phyloP scores from a whole-genome alignment of 2,113 vertebrate genomes.

The Heloderma charlesbogerti region DNA sequence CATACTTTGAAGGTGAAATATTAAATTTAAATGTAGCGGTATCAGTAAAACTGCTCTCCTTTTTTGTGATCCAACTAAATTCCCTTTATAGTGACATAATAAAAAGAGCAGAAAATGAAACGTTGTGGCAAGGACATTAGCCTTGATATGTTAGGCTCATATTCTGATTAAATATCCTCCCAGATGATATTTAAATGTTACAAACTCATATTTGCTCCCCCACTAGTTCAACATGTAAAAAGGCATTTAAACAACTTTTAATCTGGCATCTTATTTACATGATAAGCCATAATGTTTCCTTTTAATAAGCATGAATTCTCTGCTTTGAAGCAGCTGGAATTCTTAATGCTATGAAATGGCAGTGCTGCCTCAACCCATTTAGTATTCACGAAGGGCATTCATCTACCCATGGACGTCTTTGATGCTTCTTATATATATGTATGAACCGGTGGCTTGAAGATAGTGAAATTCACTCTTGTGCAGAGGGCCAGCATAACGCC shows the following conservation, averaged over 20 bases:
- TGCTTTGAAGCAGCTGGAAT: constrained; percentile 1
- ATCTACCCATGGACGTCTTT: constrained; percentile 23
- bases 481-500: background rate
- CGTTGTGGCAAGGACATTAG: background rate
- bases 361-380: constrained; percentile 1
- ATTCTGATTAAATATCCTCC: constrained; percentile 21
- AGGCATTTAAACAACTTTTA: constrained; percentile 14
- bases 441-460: constrained; percentile 6
- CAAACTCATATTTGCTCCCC: constrained; percentile 5
- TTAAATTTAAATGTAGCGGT: constrained; percentile 1
- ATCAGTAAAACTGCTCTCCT: background rate
- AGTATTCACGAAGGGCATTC: constrained; percentile 7
- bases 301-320: constrained; percentile 20
- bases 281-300: background rate
- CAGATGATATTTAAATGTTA: constrained; percentile 17
- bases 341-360: constrained; percentile 27
- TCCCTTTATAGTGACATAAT: constrained; percentile 14
- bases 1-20: constrained; percentile 1
- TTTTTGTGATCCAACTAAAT: constrained; percentile 28
- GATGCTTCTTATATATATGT: constrained; percentile 31
- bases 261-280: background rate
- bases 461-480: background rate
- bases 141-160: constrained; percentile 7
- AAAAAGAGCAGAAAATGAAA: constrained; percentile 14
- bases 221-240: background rate